phyloP scores from a whole-genome alignment of 2,797 vertebrate genomes.

The Acestrorhynchus altus region DNA sequence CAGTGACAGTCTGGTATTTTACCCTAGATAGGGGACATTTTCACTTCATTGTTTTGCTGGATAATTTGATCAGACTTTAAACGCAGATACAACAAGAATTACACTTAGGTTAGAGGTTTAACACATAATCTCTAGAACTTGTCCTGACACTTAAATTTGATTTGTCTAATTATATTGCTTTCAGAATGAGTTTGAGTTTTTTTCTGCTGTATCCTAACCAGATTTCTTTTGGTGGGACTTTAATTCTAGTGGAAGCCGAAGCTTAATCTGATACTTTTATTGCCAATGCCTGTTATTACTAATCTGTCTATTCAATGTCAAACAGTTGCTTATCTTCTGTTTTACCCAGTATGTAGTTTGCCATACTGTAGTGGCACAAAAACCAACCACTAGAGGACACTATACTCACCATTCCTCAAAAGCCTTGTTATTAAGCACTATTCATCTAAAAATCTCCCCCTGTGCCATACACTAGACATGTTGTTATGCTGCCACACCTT shows the following conservation, averaged over 20 bases:
- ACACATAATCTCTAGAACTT: background rate
- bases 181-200: background rate
- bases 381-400: constrained; percentile 28
- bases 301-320: background rate
- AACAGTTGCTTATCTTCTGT: background rate
- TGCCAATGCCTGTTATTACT: background rate
- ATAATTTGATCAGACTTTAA: background rate
- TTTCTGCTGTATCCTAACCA: background rate
- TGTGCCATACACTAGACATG: too few relatives aligned
- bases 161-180: background rate
- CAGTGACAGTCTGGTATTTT: constrained; percentile 24
- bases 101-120: background rate
- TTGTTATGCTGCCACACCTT: too few relatives aligned
- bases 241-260: background rate
- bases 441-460: background rate
- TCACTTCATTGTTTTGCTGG: constrained; percentile 14
- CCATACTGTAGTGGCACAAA: background rate
- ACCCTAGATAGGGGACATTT: background rate
- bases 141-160: background rate
- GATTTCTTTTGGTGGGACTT: background rate
- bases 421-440: background rate
- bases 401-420: background rate
- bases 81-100: constrained; percentile 4
- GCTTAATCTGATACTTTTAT: background rate
- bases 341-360: background rate